Percentiles rank a stretch among this genome's conserved stretches.
phyloP scores from a whole-genome alignment of 2,888 invertebrate species.

The Agrenia bidenticulata region DNA sequence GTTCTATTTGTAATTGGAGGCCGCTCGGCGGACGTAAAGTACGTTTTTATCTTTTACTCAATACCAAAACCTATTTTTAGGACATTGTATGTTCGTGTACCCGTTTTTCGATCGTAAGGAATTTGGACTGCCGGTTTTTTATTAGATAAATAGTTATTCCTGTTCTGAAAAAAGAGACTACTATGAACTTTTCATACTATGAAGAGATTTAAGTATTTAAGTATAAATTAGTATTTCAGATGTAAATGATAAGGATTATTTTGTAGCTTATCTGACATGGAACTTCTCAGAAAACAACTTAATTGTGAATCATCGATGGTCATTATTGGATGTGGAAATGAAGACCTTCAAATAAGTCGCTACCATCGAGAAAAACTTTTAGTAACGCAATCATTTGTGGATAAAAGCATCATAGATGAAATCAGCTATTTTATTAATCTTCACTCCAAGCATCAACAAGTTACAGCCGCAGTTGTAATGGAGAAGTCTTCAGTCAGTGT shows the following conservation, averaged over 20 bases:
- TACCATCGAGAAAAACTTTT: constrained; percentile 71
- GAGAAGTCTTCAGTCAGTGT: constrained; percentile 3
- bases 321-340: constrained; percentile 77
- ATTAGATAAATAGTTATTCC: too few species aligned
- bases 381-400: constrained; percentile 77
- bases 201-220: too few species aligned
- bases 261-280: constrained; percentile 70
- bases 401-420: constrained; percentile 68
- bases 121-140: too few species aligned
- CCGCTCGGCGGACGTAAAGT: constrained; percentile 65
- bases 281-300: constrained; percentile 74
- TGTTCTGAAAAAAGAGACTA: too few species aligned
- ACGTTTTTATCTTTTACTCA: constrained; percentile 52
- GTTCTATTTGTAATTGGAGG: constrained; percentile 78
- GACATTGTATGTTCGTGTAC: too few species aligned
- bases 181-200: too few species aligned
- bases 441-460: constrained; percentile 30
- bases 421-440: constrained; percentile 43
- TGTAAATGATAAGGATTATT: too few species aligned
- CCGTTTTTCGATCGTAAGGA: too few species aligned
- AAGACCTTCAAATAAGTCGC: constrained; percentile 69
- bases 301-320: constrained; percentile 70
- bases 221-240: too few species aligned
- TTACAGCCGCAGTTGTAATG: constrained; percentile 5
- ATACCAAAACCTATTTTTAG: too few species aligned